Conservation (phyloP, 2,888 invertebrate species). For the Proisotoma minuta region DNA sequence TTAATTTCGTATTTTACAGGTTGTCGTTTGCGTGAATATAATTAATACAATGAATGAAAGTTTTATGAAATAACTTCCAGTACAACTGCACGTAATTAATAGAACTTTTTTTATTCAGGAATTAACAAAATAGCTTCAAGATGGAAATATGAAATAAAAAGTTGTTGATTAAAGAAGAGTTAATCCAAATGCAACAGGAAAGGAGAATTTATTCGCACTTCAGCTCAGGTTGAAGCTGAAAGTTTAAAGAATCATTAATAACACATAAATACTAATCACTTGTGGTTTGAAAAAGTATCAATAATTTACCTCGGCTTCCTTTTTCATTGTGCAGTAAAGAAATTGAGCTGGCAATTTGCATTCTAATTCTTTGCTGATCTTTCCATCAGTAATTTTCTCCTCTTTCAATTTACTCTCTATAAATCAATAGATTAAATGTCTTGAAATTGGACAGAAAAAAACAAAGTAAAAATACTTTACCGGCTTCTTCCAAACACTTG, state of each 20-base stretch:
- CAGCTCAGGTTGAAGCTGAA: conserved; percentile 21
- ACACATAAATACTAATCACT: not conserved
- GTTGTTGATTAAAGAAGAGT: no score
- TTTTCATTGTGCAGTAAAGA: conserved; percentile 25
- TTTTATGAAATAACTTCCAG: no score
- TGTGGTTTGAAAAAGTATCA: not conserved
- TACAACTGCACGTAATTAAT: no score
- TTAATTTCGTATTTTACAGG: no score
- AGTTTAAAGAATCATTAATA: conserved; percentile 1
- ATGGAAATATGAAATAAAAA: no score
- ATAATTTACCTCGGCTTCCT: conserved; percentile 25
- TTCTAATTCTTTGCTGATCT: conserved; percentile 17
- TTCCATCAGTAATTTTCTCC: conserved; percentile 9
- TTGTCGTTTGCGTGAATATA: no score
- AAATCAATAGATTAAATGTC: not conserved
- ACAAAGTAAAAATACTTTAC: conserved; percentile 9
- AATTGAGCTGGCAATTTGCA: conserved; percentile 23
- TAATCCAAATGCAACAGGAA: no score
- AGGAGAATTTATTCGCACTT: not conserved
- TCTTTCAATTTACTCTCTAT: not conserved
- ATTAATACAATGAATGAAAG: no score
- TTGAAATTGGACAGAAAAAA: not conserved
- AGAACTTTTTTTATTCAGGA: no score
- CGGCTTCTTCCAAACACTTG: conserved; percentile 26
- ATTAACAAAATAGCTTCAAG: no score